phyloP scores from a whole-genome alignment of 2,888 invertebrate genomes.

The Apocheima hispidaria region DNA sequence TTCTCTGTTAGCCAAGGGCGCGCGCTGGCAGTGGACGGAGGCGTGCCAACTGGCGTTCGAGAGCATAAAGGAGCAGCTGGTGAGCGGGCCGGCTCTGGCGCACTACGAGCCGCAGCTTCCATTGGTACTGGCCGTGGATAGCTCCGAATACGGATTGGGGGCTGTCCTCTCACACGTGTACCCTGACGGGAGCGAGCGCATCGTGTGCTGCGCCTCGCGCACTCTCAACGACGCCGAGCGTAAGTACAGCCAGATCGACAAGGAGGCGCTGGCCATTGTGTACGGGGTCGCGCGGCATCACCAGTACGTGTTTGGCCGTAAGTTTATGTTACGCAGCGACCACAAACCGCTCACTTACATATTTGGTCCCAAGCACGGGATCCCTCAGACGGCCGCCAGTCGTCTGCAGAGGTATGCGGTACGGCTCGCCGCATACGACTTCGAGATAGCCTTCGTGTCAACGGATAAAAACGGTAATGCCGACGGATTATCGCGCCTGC shows the following conservation, averaged over 20 bases:
- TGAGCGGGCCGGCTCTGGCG: slow-evolving; percentile 30
- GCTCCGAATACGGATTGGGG: slow-evolving; percentile 39
- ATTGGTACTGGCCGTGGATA: slow-evolving; percentile 35
- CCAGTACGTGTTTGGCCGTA: slow-evolving; percentile 27
- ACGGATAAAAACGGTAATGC: slow-evolving; percentile 40
- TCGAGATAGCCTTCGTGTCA: slow-evolving; percentile 16
- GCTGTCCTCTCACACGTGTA: slow-evolving; percentile 42
- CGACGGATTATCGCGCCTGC: slow-evolving; percentile 5
- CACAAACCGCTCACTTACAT: slow-evolving; percentile 14
- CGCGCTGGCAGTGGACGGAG: too few species aligned
- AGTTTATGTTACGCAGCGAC: slow-evolving; percentile 27
- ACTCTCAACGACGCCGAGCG: slow-evolving; percentile 31
- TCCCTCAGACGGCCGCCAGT: slow-evolving; percentile 11
- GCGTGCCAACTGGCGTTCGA: slow-evolving; percentile 33
- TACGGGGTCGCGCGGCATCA: slow-evolving; percentile 24
- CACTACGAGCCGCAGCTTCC: slow-evolving; percentile 30
- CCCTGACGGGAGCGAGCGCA: slow-evolving; percentile 41
- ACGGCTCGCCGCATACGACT: too few species aligned
- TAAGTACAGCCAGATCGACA: slow-evolving; percentile 42
- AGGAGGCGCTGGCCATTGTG: too few species aligned
- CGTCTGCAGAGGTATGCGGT: not conserved
- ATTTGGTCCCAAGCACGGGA: slow-evolving; percentile 1
- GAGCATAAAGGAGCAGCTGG: slow-evolving; percentile 27
- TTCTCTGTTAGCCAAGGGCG: too few species aligned
- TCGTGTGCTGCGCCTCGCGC: slow-evolving; percentile 44